phyloP scores from a whole-genome alignment of 1,140 invertebrate species.

The Idris sp. region DNA sequence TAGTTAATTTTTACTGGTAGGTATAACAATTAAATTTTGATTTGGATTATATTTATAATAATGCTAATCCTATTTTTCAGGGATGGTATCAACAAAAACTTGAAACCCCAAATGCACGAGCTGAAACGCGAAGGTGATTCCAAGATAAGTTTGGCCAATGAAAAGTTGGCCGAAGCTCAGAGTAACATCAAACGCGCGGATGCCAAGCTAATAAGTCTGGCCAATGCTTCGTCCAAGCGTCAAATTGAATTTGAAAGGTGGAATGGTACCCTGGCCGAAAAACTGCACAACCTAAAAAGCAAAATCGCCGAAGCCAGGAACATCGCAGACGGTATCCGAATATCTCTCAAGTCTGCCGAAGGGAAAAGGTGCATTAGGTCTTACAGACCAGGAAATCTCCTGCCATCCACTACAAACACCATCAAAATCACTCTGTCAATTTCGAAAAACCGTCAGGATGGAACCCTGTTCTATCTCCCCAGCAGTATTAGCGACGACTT shows the following conservation, averaged over 20 bases:
- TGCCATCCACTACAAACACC: slow-evolving; percentile 84
- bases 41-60: no score
- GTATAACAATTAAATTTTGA: slow-evolving; percentile 16
- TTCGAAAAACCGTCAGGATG: slow-evolving; percentile 80
- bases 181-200: slow-evolving; percentile 79
- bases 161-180: slow-evolving; percentile 80
- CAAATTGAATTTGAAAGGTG: slow-evolving; percentile 81
- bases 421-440: slow-evolving; percentile 84
- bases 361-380: slow-evolving; percentile 85
- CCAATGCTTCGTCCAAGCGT: slow-evolving; percentile 78
- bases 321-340: slow-evolving; percentile 87
- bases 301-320: slow-evolving; percentile 88
- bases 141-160: slow-evolving; percentile 76
- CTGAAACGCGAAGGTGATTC: slow-evolving; percentile 81
- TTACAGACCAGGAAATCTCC: slow-evolving; percentile 82
- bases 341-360: slow-evolving; percentile 83
- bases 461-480: slow-evolving; percentile 83
- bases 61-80: slow-evolving; percentile 37
- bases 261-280: slow-evolving; percentile 80
- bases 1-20: slow-evolving; percentile 42
- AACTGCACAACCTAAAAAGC: slow-evolving; percentile 83
- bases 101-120: slow-evolving; percentile 78
- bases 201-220: slow-evolving; percentile 79
- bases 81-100: slow-evolving; percentile 68
- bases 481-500: slow-evolving; percentile 84